phyloP scores from a whole-genome alignment of 1,140 invertebrate genomes.

The Orussus abietinus region DNA sequence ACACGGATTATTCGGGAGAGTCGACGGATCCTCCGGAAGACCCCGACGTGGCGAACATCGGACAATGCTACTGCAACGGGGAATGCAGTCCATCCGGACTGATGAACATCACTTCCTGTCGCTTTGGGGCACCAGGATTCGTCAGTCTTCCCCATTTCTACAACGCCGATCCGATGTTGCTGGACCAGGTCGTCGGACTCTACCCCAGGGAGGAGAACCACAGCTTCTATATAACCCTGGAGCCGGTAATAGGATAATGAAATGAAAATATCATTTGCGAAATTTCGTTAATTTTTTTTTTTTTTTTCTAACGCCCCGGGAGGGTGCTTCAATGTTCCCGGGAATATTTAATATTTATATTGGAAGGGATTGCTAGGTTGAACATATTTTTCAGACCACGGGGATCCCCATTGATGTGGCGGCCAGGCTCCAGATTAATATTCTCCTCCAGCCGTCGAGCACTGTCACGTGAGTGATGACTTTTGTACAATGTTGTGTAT shows the following conservation, averaged over 20 bases:
- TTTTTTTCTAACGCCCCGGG: constrained; percentile 5
- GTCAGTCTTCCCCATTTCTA: constrained; percentile 72
- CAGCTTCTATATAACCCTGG: constrained; percentile 59
- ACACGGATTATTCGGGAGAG: constrained; percentile 27
- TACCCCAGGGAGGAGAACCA: constrained; percentile 57
- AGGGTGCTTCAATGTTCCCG: too few relatives aligned
- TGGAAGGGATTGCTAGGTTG: too few relatives aligned
- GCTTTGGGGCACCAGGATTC: constrained; percentile 62
- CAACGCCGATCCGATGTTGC: constrained; percentile 57
- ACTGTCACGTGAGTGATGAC: constrained; percentile 66
- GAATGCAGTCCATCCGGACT: constrained; percentile 66
- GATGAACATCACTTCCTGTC: constrained; percentile 50
- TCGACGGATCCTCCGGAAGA: constrained; percentile 42
- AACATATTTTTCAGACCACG: constrained; percentile 63
- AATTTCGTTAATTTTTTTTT: constrained; percentile 21
- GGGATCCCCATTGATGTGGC: constrained; percentile 72
- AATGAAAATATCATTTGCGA: too few relatives aligned
- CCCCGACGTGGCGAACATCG: constrained; percentile 57
- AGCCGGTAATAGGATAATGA: too few relatives aligned
- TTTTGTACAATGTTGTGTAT: too few relatives aligned
- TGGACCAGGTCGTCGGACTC: constrained; percentile 57
- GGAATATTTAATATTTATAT: too few relatives aligned
- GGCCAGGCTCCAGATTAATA: constrained; percentile 73
- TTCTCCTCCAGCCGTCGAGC: constrained; percentile 64
- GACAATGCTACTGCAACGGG: constrained; percentile 67